Evolutionary conservation across 2,113 vertebrate genomes (phyloP).

Genomic region (Sapajus apella): DNA sequence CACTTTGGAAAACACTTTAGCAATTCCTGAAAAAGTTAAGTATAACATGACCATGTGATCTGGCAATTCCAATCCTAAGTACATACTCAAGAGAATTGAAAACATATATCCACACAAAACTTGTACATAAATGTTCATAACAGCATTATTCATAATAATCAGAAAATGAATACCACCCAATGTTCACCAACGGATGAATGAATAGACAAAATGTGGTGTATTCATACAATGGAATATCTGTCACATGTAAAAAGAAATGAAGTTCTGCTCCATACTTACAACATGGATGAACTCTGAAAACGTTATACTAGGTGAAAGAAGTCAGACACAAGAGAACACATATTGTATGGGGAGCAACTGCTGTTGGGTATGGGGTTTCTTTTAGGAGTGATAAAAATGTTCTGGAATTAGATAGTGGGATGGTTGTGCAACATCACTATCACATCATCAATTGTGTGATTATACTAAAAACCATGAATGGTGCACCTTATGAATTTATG

Average conservation of each 20-base stretch:
- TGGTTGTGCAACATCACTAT: neutral
- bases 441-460: neutral
- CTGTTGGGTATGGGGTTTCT: neutral
- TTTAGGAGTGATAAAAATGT: neutral
- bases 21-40: constrained; percentile 9
- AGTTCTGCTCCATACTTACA: neutral
- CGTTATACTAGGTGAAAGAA: neutral
- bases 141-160: neutral
- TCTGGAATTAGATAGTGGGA: neutral
- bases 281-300: neutral
- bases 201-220: neutral
- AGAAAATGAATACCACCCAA: neutral
- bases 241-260: neutral
- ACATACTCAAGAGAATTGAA: neutral
- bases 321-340: neutral
- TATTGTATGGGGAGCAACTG: neutral
- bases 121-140: neutral
- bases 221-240: neutral
- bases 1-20: neutral
- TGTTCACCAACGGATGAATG: neutral
- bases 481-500: neutral
- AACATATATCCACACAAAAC: neutral
- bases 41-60: neutral
- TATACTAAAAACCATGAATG: neutral
- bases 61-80: neutral